phyloP scores from a whole-genome alignment of 2,888 invertebrate species.

The Oasisia sp. region DNA sequence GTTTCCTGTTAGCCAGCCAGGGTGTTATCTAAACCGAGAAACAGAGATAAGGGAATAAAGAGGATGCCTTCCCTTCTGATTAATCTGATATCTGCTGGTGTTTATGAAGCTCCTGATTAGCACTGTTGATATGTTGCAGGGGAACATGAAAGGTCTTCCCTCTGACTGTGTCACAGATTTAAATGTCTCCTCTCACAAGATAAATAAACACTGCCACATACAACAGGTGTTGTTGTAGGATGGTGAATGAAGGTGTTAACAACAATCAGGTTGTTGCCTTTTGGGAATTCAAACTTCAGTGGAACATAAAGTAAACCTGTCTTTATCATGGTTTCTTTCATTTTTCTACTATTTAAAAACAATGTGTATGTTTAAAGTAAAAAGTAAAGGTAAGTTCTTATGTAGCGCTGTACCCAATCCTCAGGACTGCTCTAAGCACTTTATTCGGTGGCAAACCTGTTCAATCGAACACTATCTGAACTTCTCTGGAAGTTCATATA shows the following conservation, averaged over 20 bases:
- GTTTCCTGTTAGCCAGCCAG: background rate
- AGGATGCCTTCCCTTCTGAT: background rate
- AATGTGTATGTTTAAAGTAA: background rate
- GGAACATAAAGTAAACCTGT: background rate
- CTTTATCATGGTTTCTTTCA: background rate
- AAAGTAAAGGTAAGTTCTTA: too few species aligned
- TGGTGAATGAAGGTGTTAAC: background rate
- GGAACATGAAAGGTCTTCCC: slow-evolving; percentile 4
- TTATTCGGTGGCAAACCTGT: too few species aligned
- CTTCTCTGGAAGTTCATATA: too few species aligned
- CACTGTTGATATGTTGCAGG: background rate
- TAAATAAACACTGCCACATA: background rate
- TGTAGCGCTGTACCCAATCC: too few species aligned
- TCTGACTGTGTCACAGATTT: background rate
- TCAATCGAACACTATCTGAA: too few species aligned
- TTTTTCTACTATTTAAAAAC: background rate
- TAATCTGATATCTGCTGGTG: background rate
- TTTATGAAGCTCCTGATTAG: background rate
- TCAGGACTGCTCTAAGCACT: too few species aligned
- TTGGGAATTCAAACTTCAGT: background rate
- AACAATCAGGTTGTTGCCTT: background rate
- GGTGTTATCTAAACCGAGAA: background rate
- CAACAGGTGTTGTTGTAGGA: background rate
- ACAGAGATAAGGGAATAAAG: slow-evolving; percentile 2
- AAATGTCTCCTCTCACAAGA: background rate